These are phyloP conservation scores for Camponotus fellah DNA, from an alignment of 2,888 invertebrate species.

Conservation along the genomic window DNA sequence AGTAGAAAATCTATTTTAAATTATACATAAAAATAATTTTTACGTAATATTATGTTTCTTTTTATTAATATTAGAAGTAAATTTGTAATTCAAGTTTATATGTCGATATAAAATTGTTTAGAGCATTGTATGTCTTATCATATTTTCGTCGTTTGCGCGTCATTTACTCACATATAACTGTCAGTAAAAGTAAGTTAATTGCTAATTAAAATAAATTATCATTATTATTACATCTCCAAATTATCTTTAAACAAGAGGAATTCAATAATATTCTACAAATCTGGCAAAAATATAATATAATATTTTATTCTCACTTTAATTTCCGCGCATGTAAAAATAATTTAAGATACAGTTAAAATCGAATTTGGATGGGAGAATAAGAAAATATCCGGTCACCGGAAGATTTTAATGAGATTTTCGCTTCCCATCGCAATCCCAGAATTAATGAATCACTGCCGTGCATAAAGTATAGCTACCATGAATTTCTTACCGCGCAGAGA, in stretches of 20 bases:
- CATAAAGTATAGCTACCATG: background rate
- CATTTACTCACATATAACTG: background rate
- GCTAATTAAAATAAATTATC: background rate
- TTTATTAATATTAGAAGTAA: background rate
- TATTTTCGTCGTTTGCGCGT: background rate
- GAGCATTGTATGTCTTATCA: background rate
- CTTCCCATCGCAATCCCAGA: background rate
- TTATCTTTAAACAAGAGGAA: background rate
- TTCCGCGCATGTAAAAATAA: background rate
- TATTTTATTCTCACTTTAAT: background rate
- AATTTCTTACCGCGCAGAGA: background rate
- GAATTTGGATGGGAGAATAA: constrained; percentile 32
- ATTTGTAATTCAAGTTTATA: background rate
- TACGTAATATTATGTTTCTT: background rate
- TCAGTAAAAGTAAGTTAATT: background rate
- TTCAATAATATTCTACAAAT: background rate
- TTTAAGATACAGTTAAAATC: constrained; percentile 33
- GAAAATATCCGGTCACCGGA: constrained; percentile 38
- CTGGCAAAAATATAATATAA: constrained; percentile 5
- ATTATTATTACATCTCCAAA: background rate
- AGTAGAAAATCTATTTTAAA: background rate
- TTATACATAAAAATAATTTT: background rate
- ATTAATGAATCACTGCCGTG: constrained; percentile 15
- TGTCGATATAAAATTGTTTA: background rate
- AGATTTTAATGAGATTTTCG: constrained; percentile 61